Evolutionary conservation across 2,113 vertebrate genomes (phyloP).

Genomic region (Chionis minor): DNA sequence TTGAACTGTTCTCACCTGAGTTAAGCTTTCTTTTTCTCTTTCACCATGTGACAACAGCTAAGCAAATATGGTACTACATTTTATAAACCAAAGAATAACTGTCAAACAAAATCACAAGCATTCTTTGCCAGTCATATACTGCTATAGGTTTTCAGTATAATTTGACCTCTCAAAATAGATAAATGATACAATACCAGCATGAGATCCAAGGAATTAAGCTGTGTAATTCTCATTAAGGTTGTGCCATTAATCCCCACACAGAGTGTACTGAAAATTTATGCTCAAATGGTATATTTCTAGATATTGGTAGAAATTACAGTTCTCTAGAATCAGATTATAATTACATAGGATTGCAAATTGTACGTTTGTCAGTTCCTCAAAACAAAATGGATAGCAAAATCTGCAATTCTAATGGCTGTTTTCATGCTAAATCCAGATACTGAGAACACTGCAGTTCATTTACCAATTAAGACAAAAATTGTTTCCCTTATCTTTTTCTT

Average conservation of each 20-base stretch:
- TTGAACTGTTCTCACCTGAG: background rate
- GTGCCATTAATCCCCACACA: background rate
- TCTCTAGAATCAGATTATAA: constrained; percentile 20
- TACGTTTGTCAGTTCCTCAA: background rate
- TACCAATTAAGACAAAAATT: background rate
- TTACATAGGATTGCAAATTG: constrained; percentile 34
- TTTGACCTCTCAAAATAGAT: background rate
- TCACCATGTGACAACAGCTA: background rate
- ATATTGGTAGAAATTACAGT: background rate
- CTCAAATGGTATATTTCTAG: background rate
- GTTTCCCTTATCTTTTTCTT: background rate
- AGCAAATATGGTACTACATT: background rate
- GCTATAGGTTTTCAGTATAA: background rate
- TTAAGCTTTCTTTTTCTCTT: background rate
- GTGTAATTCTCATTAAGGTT: background rate
- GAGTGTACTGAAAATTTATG: background rate
- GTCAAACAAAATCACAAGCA: background rate
- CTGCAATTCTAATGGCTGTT: constrained; percentile 39
- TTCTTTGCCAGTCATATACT: background rate
- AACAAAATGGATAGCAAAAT: constrained; percentile 39
- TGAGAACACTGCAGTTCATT: background rate
- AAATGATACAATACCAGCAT: background rate
- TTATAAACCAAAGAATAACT: background rate
- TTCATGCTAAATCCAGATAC: background rate
- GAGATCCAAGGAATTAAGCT: background rate